Evolutionary conservation across 1,140 invertebrate genomes (phyloP), one percentile per base, ranked within the genome.

Genomic region (Aporrectodea caliginosa): DNA sequence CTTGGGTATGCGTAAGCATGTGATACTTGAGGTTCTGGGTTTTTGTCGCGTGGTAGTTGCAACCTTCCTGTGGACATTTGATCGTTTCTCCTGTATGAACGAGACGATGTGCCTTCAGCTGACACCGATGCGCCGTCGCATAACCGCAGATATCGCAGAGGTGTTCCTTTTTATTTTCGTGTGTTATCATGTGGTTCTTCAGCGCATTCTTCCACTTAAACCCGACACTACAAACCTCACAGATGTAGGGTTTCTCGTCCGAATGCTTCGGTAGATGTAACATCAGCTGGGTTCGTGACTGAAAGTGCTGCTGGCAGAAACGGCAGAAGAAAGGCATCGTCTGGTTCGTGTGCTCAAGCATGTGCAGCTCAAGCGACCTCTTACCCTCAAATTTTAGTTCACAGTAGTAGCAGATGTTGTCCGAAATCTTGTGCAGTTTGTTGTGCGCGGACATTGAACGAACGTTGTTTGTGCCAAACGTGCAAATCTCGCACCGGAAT

Each of bases 161-260:
- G 82, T 90, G 91, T 69, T 89, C 88, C 81, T 90, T 91, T 31
- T 87, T 88, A 68, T 85, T 85, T 70, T 89, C 88, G 77, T 91
- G 91, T 75, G 87, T 88, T 34, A 90, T 86, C 82, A 90, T 88
- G 82, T 91, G 91, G 77, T 88, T 89, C 79, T 89, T 89, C 30
- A 91, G 83, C 16, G 90, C 90, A 84, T 90, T 89, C 82, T 89
- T 89, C 85, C 91, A 91, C 82, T 91, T 91, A 83, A 92, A 92
- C 1, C 90, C 90, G 84, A 90, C 89, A 78, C 86, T 85, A 84
- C 91, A 92, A 43, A 91, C 85, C 84, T 90, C 84, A 81, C 91
- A 92, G 0, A 90, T 87, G 85, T 90, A 91, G 1, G 91, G 91
- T 84, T 86, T 86, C 2, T 83, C 82, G 16, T 84, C 80, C 0